A percentile compares a stretch with the other conserved stretches of the same genome.
phyloP scores from a whole-genome alignment of 1,140 invertebrate genomes.

The Drosophila ambigua region DNA sequence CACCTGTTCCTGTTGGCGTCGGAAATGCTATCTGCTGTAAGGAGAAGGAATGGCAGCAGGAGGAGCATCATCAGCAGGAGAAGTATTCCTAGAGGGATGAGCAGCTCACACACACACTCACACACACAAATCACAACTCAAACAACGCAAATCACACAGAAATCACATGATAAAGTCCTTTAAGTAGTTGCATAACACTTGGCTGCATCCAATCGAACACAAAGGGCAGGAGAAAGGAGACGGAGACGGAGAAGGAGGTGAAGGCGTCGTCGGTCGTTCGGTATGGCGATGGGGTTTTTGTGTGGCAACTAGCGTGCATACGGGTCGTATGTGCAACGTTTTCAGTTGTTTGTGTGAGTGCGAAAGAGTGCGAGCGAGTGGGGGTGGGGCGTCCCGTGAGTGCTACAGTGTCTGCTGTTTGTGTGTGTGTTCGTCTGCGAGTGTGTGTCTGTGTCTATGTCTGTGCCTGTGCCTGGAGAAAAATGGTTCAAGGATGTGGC shows the following conservation, averaged over 20 bases:
- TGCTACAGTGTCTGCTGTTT: conserved; percentile 12
- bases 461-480: conserved; percentile 20
- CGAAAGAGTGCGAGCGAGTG: no score
- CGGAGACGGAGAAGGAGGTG: not conserved
- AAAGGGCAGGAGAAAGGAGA: not conserved
- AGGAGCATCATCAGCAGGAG: not conserved
- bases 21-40: conserved; percentile 76
- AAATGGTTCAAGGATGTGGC: conserved; percentile 53
- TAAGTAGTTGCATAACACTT: conserved; percentile 81
- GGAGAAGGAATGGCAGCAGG: not conserved
- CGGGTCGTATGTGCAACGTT: conserved; percentile 76
- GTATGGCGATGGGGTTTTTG: not conserved
- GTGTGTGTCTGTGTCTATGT: conserved; percentile 7
- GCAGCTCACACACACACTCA: conserved; percentile 7
- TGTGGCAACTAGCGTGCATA: conserved; percentile 77
- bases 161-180: conserved; percentile 78
- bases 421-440: conserved; percentile 25
- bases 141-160: conserved; percentile 60
- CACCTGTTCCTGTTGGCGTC: conserved; percentile 76
- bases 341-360: conserved; percentile 61
- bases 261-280: not conserved
- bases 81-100: conserved; percentile 3
- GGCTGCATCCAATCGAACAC: conserved; percentile 61
- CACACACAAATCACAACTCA: conserved; percentile 60
- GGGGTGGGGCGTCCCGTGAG: no score